A percentile compares a stretch with the other conserved stretches of the same genome.
Evolutionary conservation across 2,888 invertebrate genomes (phyloP).

Genomic region (Prosapia bicincta): DNA sequence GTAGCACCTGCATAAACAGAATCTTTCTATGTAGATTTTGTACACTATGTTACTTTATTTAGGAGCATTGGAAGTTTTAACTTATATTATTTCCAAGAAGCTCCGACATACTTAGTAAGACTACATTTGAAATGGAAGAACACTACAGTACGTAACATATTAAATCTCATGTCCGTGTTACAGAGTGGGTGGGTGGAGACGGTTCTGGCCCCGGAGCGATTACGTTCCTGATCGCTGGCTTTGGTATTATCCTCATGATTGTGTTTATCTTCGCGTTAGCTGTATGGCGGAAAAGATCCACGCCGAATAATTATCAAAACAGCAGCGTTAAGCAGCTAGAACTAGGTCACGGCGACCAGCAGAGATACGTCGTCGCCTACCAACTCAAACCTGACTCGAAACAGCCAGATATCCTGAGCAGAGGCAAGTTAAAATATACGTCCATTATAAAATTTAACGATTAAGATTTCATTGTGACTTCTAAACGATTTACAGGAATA

Average conservation of each 20-base stretch:
- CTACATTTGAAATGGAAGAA: too few relatives aligned
- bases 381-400: constrained; percentile 66
- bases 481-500: too few relatives aligned
- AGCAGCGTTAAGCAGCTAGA: constrained; percentile 54
- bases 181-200: constrained; percentile 45
- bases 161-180: too few relatives aligned
- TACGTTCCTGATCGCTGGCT: constrained; percentile 64
- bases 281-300: constrained; percentile 54
- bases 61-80: too few relatives aligned
- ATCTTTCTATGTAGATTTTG: too few relatives aligned
- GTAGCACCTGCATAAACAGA: too few relatives aligned
- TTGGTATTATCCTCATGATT: constrained; percentile 60
- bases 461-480: too few relatives aligned
- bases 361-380: constrained; percentile 81
- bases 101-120: too few relatives aligned
- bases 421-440: constrained; percentile 45
- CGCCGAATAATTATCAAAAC: constrained; percentile 40
- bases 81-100: too few relatives aligned
- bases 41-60: too few relatives aligned
- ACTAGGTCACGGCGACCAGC: constrained; percentile 71
- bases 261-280: constrained; percentile 62
- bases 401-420: constrained; percentile 75
- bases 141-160: too few relatives aligned
- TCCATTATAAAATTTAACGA: too few relatives aligned
- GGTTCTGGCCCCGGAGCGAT: constrained; percentile 67